These are phyloP conservation scores for Polymixis lichenea DNA, from an alignment of 2,888 invertebrate genomes.

Conservation along the genomic window DNA sequence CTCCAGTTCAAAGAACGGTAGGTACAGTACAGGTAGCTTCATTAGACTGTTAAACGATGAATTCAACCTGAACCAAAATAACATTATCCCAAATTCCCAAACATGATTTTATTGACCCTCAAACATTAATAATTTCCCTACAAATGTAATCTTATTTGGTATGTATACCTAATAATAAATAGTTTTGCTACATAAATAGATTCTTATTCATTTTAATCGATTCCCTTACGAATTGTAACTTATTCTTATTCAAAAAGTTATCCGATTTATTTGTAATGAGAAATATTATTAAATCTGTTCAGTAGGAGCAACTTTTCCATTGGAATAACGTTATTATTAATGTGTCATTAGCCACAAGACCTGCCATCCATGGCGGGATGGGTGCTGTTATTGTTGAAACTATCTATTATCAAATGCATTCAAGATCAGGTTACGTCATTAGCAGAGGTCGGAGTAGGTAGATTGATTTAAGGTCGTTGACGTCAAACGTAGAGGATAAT, in stretches of 20 bases:
- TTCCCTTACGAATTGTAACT: neutral
- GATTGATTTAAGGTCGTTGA: too few relatives aligned
- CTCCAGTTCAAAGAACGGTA: neutral
- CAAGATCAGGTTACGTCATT: constrained; percentile 12
- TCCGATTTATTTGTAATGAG: neutral
- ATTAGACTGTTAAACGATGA: neutral
- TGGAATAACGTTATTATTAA: neutral
- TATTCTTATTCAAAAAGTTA: neutral
- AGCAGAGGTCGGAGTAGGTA: too few relatives aligned
- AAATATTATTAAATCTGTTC: neutral
- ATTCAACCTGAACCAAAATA: neutral
- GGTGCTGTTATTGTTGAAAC: constrained; percentile 5
- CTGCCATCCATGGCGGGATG: neutral
- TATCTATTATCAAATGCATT: constrained; percentile 6
- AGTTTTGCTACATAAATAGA: neutral
- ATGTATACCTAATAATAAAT: neutral
- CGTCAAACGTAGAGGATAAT: too few relatives aligned
- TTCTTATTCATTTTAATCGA: neutral
- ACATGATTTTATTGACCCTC: constrained; percentile 1
- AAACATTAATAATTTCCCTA: neutral
- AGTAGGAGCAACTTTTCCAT: neutral
- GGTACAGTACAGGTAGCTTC: neutral
- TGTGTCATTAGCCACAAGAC: neutral
- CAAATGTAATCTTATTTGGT: constrained; percentile 9
- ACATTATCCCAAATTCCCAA: constrained; percentile 5